Evolutionary conservation across 2,888 invertebrate species (phyloP).

Genomic region (Arctia plantaginis): DNA sequence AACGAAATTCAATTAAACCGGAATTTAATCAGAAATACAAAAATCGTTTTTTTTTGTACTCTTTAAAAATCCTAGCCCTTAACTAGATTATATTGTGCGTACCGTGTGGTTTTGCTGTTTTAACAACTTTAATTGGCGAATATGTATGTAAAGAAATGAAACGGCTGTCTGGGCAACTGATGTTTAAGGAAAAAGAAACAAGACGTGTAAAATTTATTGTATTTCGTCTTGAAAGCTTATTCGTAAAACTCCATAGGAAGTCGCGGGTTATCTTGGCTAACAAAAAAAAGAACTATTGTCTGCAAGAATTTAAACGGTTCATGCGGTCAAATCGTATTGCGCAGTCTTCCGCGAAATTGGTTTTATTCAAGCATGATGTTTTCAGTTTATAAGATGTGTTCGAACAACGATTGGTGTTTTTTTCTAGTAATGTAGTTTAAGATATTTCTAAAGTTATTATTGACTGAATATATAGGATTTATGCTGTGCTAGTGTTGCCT

Average conservation of each 20-base stretch:
- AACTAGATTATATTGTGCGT: too few relatives aligned
- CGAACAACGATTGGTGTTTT: not conserved
- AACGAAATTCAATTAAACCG: too few relatives aligned
- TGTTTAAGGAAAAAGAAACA: not conserved
- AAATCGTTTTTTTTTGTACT: too few relatives aligned
- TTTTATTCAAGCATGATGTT: constrained; percentile 3
- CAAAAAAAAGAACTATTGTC: not conserved
- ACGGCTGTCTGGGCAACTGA: not conserved
- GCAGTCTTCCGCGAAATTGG: constrained; percentile 15
- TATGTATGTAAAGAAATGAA: not conserved
- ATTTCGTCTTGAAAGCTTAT: not conserved
- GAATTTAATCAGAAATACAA: too few relatives aligned
- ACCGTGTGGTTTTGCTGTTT: too few relatives aligned
- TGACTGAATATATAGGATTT: too few relatives aligned
- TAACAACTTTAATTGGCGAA: not conserved
- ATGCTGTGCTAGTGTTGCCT: too few relatives aligned
- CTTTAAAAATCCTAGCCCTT: too few relatives aligned
- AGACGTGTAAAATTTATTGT: not conserved
- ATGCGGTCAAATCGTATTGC: not conserved
- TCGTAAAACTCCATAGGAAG: not conserved
- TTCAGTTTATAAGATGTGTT: not conserved
- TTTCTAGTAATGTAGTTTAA: not conserved
- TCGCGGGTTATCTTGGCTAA: not conserved
- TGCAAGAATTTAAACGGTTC: not conserved
- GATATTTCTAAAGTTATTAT: not conserved